Evolutionary conservation across 2,113 vertebrate genomes (phyloP), one percentile per base, ranked within the genome.

Genomic region (Corythaixoides concolor): DNA sequence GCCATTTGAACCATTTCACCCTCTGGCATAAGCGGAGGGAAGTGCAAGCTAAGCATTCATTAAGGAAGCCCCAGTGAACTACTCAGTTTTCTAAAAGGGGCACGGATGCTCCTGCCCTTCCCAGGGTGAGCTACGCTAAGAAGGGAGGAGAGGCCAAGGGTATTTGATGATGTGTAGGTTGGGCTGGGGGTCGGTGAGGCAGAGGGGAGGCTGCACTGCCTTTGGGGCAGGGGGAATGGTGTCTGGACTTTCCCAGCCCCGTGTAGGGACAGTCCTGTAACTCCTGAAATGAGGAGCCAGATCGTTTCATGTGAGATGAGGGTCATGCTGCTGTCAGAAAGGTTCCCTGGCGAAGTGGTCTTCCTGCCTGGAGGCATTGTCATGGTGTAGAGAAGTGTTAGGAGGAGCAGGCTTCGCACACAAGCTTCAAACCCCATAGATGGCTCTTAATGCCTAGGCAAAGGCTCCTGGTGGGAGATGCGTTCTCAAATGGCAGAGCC

Each of bases 1-100:
- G 85, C 85, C 35, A 30, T 92, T 68, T 69, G 70, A 96, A 74
- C 82, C 26, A 33, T 76, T 92, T 90, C 49, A 75, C 35, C 90
- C 90, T 89, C 70, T 89, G 81, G 89, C 84, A 67, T 20, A 69
- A 92, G 64, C 53, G 79, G 58, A 22, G 16, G 4, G 73, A 89
- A 88, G 9, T 73, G 74, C 78, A 89, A 88, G 62, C 80, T 91
- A 76, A 91, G 59, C 53, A 37, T 63, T 88, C 21, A 53, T 90
- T 72, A 86, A 85, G 74, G 58, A 96, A 94, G 85, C 35, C 77
- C 27, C 66, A 75, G 58, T 37, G 39, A 85, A 76, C 5, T 41
- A 16, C 77, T 82, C 1, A 0, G 22, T 50, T 75, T 41, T 87
- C 12, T 47, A 24, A 55, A 88, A 79, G 26, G 17, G 39, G 24